A percentile compares a stretch with the other conserved stretches of the same genome.
Conservation (phyloP, 2,888 invertebrate species). For the Ophion ellenae region DNA sequence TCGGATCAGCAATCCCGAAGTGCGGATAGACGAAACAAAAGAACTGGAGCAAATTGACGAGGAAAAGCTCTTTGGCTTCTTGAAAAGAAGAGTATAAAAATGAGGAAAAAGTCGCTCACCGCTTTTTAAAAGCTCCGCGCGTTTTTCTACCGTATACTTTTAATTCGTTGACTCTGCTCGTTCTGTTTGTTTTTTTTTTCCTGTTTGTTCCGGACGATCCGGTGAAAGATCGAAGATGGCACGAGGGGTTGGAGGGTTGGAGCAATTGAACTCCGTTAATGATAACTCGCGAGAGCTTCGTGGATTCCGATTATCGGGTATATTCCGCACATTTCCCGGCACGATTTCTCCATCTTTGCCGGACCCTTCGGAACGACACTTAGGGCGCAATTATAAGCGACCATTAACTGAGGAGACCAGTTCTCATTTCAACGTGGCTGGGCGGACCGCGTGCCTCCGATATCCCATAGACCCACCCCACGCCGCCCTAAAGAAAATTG, state of each 20-base stretch:
- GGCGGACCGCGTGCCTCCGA: not conserved
- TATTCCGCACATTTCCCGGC: slow-evolving; percentile 53
- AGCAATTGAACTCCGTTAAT: slow-evolving; percentile 59
- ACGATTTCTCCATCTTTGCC: slow-evolving; percentile 30
- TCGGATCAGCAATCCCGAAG: too few species aligned
- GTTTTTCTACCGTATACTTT: not conserved
- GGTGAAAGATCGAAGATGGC: not conserved
- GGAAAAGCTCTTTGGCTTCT: too few species aligned
- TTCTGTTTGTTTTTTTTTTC: not conserved
- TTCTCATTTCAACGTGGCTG: slow-evolving; percentile 40
- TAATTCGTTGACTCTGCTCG: not conserved
- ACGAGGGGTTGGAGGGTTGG: too few species aligned
- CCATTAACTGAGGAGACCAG: slow-evolving; percentile 47
- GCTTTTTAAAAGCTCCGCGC: not conserved
- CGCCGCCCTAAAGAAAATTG: slow-evolving; percentile 44
- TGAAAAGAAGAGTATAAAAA: not conserved
- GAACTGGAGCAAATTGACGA: too few species aligned
- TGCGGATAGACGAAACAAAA: too few species aligned
- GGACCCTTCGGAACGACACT: slow-evolving; percentile 41
- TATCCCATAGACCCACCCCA: not conserved
- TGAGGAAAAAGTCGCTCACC: not conserved
- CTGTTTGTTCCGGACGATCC: not conserved
- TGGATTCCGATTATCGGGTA: slow-evolving; percentile 54
- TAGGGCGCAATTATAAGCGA: slow-evolving; percentile 56
- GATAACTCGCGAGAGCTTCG: slow-evolving; percentile 42